These are phyloP conservation scores for Gambusia affinis DNA, from an alignment of 2,113 vertebrate genomes.

Conservation along the genomic window DNA sequence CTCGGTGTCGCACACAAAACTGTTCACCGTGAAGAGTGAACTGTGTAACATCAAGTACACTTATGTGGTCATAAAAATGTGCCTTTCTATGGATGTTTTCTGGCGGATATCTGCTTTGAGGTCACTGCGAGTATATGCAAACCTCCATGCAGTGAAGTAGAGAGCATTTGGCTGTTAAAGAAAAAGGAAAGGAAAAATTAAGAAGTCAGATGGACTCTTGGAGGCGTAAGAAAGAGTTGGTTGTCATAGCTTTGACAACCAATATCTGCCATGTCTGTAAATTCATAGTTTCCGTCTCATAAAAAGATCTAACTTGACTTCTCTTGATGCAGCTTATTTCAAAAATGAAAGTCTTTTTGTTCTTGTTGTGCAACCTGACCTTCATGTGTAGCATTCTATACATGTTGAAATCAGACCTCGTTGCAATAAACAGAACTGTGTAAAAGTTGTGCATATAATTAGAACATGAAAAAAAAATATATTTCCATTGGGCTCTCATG, in stretches of 20 bases:
- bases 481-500: constrained; percentile 20
- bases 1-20: too few species aligned
- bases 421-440: constrained; percentile 31
- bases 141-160: too few species aligned
- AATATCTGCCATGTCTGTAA: too few species aligned
- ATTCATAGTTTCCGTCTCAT: too few species aligned
- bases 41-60: too few species aligned
- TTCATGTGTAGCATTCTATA: background rate
- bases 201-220: background rate
- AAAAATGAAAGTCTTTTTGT: background rate
- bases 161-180: background rate
- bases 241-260: too few species aligned
- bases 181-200: background rate
- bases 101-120: too few species aligned
- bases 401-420: constrained; percentile 46
- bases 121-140: too few species aligned
- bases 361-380: background rate
- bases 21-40: too few species aligned
- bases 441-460: constrained; percentile 17
- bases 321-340: background rate
- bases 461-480: constrained; percentile 54
- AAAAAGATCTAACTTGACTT: background rate
- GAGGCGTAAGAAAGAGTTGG: background rate
- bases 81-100: too few species aligned
- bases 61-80: too few species aligned